These are phyloP conservation scores for Gavialis gangeticus DNA, from an alignment of 2,113 vertebrate genomes.

Conservation along the genomic window DNA sequence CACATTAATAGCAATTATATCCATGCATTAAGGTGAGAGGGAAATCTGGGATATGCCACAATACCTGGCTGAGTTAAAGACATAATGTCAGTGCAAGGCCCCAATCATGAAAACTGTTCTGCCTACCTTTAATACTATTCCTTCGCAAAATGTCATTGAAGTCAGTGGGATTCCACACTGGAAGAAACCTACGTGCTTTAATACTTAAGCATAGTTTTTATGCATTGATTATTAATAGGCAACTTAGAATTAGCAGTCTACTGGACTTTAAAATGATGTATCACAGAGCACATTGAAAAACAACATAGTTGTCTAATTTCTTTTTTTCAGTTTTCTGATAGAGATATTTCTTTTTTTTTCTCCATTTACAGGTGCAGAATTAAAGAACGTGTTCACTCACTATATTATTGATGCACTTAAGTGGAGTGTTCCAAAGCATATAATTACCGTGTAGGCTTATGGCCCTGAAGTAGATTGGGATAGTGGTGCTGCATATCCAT, in stretches of 20 bases:
- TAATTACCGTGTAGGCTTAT: slow-evolving; percentile 93
- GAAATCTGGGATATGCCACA: accelerated
- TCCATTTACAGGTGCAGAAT: slow-evolving; percentile 89
- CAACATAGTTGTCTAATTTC: slow-evolving; percentile 69
- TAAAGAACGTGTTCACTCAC: slow-evolving; percentile 89
- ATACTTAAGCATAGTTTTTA: neutral
- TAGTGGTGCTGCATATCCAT: slow-evolving; percentile 89
- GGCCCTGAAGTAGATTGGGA: slow-evolving; percentile 91
- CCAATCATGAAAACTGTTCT: neutral
- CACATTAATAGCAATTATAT: neutral
- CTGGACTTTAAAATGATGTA: slow-evolving; percentile 23
- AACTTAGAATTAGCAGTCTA: slow-evolving; percentile 52
- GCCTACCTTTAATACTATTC: neutral
- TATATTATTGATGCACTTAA: slow-evolving; percentile 96
- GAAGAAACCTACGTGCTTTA: neutral
- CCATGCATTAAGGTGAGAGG: neutral
- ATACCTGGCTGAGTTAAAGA: neutral
- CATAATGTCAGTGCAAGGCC: neutral
- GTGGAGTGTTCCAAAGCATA: slow-evolving; percentile 94
- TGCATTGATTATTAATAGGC: slow-evolving; percentile 53
- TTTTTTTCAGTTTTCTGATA: slow-evolving; percentile 66
- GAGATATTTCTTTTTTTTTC: slow-evolving; percentile 79
- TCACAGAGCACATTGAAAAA: slow-evolving; percentile 72
- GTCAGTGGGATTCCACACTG: neutral
- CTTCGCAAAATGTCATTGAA: neutral